phyloP scores from a whole-genome alignment of 2,113 vertebrate species.

The Megaceryle maxima region DNA sequence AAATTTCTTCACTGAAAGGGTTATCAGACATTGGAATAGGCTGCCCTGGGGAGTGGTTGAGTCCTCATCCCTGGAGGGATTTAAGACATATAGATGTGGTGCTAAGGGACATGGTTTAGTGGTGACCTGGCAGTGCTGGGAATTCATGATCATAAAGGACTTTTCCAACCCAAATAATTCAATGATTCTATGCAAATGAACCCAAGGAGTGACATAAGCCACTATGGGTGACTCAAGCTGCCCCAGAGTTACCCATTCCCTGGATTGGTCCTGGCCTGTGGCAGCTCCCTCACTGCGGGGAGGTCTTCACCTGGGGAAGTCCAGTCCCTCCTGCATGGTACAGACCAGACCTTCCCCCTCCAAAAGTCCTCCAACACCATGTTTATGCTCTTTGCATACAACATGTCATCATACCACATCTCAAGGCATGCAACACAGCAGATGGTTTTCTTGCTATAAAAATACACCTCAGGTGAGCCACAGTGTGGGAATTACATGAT shows the following conservation, averaged over 20 bases:
- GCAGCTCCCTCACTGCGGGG: neutral
- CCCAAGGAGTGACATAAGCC: neutral
- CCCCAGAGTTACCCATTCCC: rapidly evolving
- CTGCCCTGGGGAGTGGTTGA: too few species aligned
- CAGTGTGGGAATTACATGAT: too few species aligned
- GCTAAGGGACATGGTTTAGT: neutral
- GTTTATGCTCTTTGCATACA: neutral
- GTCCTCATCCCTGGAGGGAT: neutral
- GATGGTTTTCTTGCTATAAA: too few species aligned
- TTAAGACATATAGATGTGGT: neutral
- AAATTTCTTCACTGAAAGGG: neutral
- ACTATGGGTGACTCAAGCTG: neutral
- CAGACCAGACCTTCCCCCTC: neutral
- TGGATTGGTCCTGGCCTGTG: neutral
- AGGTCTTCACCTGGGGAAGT: neutral
- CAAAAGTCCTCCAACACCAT: neutral
- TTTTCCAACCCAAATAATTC: neutral
- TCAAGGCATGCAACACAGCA: too few species aligned
- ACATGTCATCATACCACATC: too few species aligned
- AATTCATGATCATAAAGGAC: neutral
- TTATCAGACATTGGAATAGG: neutral
- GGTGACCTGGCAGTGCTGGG: neutral
- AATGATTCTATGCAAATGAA: neutral
- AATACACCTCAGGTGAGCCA: too few species aligned
- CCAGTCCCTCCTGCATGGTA: neutral